Percentiles rank a stretch among this genome's conserved stretches.
Evolutionary conservation across 2,113 vertebrate species (phyloP).

Genomic region (Stegastes partitus): DNA sequence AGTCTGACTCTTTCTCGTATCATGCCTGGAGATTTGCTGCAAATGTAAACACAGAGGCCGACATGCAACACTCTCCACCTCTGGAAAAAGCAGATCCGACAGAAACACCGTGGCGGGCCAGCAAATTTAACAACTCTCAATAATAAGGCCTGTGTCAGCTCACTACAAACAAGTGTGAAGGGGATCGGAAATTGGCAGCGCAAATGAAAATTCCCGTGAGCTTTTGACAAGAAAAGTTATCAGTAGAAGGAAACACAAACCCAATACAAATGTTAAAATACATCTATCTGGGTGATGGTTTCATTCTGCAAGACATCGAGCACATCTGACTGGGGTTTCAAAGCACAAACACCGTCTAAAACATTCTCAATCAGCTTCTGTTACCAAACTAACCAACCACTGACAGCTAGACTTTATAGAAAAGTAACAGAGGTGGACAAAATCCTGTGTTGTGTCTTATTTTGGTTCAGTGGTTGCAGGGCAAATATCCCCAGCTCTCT

Average conservation of each 20-base stretch:
- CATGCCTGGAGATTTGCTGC: constrained; percentile 8
- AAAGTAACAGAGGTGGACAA: background rate
- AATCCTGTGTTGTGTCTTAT: background rate
- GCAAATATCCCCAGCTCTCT: constrained; percentile 12
- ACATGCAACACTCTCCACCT: constrained; percentile 14
- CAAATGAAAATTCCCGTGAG: background rate
- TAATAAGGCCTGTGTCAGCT: constrained; percentile 11
- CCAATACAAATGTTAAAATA: no score
- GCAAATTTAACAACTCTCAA: constrained; percentile 8
- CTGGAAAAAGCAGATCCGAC: constrained; percentile 18
- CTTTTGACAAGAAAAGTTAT: constrained; percentile 5
- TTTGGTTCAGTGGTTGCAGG: background rate
- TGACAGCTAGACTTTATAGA: background rate
- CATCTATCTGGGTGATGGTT: background rate
- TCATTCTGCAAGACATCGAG: background rate
- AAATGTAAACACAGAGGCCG: constrained; percentile 4
- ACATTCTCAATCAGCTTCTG: background rate
- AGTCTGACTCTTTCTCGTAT: background rate
- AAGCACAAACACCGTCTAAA: background rate
- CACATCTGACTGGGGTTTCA: no score
- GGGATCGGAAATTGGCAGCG: constrained; percentile 10
- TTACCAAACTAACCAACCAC: background rate
- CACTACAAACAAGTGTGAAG: background rate
- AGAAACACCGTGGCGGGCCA: constrained; percentile 1
- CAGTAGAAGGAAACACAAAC: background rate